Conservation (phyloP, 2,113 vertebrate genomes). For the Bungarus multicinctus region DNA sequence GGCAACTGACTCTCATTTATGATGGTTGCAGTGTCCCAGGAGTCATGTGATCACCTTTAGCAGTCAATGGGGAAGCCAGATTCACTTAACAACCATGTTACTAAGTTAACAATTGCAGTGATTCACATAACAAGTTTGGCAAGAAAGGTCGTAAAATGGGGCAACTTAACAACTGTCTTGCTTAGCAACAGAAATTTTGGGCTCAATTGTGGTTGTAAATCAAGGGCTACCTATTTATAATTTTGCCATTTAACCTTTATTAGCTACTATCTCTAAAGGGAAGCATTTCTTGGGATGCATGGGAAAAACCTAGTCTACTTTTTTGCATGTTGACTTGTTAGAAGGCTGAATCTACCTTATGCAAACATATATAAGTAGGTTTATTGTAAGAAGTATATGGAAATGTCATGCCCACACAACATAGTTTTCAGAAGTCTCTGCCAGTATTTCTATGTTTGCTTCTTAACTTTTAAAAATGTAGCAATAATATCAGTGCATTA, state of each 20-base stretch:
- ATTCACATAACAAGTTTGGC: not conserved
- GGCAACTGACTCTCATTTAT: not conserved
- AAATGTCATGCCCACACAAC: constrained; percentile 59
- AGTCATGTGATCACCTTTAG: not conserved
- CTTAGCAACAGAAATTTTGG: not conserved
- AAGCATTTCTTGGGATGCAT: not conserved
- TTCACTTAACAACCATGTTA: not conserved
- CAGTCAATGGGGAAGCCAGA: not conserved
- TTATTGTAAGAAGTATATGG: constrained; percentile 59
- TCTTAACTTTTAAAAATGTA: constrained; percentile 28
- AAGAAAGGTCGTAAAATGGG: not conserved
- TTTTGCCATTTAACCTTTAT: not conserved
- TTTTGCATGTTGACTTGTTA: not conserved
- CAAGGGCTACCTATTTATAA: not conserved
- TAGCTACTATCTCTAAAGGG: not conserved
- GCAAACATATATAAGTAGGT: constrained; percentile 51
- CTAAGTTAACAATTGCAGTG: not conserved
- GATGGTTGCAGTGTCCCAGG: not conserved
- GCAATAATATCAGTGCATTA: constrained; percentile 36
- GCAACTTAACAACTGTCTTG: not conserved
- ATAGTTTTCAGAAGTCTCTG: constrained; percentile 49
- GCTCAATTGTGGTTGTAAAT: not conserved
- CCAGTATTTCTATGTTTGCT: constrained; percentile 44
- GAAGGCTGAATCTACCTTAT: constrained; percentile 54
- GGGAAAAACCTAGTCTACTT: not conserved